Base-by-base conservation (phyloP, 2,797 vertebrate genomes). In the Alcedo quadribrachys region DNA sequence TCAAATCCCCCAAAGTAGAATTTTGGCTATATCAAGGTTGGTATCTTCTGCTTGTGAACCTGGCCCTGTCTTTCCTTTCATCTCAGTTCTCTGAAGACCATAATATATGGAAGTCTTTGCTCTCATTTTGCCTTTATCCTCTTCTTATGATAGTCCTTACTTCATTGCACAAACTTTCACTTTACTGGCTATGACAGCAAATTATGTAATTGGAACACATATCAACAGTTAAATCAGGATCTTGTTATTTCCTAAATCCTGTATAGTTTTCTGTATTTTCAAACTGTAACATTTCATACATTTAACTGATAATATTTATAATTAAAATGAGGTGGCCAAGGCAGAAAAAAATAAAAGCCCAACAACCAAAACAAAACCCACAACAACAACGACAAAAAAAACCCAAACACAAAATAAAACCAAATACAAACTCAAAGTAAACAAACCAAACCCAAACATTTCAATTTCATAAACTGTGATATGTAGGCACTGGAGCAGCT, bases 221-320 rank as follows among this genome's bases (percentile, higher is more conserved):
- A 92, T 65, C 67, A 89, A 79, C 35, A 61, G 37, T 92, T 76
- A 84, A 65, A 89, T 79, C 67, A 70, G 70, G 28, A 79, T 48
- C 70, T 75, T 73, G 18, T 78, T 89, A 69, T 61, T 73, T 78
- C 33, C 1, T 15, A 68, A 54, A 20, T 61, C 53, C 65, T 80
- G 40, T n/a, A 54, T 9, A 88, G 27, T n/a, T 81, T 71, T 60
- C 24, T 32, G 2, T 62, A 30, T 51, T 87, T 89, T 81, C n/a
- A 81, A 87, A 79, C 37, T 69, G 42, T 76, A 92, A 86, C 37
- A 85, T 30, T 85, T 66, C 70, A 70, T 60, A 55, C 5, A 2
- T 81, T 81, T 57, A 84, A 82, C 57, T 79, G 57, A 81, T 42
- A 89, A 30, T 81, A 86, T 86, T 91, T 84, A 90, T 40, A 86